Evolutionary conservation across 1,140 invertebrate species (phyloP), one percentile per base, ranked within the genome.

Genomic region (Nymphalis io): DNA sequence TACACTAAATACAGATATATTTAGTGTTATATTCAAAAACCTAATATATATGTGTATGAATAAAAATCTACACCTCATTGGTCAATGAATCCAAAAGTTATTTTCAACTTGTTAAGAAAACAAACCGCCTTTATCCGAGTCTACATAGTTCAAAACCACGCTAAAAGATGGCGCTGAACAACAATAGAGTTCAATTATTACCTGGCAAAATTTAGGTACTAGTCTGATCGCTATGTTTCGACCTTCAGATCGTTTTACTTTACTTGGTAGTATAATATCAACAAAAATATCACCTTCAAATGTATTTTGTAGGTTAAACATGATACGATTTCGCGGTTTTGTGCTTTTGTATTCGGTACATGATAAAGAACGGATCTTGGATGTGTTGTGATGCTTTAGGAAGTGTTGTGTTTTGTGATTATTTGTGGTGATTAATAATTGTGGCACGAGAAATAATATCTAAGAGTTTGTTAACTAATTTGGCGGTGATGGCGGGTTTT

Each of bases 231-330:
- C 16, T 68, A 16, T 33, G 60, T 60, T 68, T 65, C 64, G 60
- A 70, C 66, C 72, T 74, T 74, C 62, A 20, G 33, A 27, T 23
- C 55, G 69, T 15, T 44, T 65, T 57, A 77, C 59, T 51, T 27
- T 64, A 78, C 64, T 20, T 68, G 72, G 73, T 62, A 79, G 83
- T 62, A 70, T 87, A 78, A 89, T 90, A 91, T 90, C 88, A 91
- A 91, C 89, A 91, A 89, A 88, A 89, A 89, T 91, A 91, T 91
- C 89, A 91, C 89, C 89, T 91, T 91, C 89, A 91, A 89, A 88
- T 78, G 85, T 88, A 88, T 89, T 89, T 89, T 91, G 89, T 91
- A 91, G 89, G 89, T 91, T 91, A 91, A 90, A 91, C 83, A 87
- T 83, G 84, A 83, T 84, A 82, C 80, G 82, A 85, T 86, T 90